Evolutionary conservation across 2,888 invertebrate genomes (phyloP).

Genomic region (Azorinus chamasolen): DNA sequence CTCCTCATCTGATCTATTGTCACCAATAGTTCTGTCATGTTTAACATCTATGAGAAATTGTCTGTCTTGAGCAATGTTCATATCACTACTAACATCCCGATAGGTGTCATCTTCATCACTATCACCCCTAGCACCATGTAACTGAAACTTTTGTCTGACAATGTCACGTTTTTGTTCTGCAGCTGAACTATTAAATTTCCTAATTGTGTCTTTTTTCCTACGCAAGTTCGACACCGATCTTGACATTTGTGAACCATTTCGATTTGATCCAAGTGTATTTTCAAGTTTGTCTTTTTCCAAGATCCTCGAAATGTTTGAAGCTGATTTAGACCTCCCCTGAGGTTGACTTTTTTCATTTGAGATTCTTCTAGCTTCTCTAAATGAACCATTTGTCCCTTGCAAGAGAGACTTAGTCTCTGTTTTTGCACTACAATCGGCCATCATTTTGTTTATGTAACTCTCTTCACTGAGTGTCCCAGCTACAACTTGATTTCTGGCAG

Average conservation of each 20-base stretch:
- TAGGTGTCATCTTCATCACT: conserved; percentile 9
- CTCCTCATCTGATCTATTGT: conserved; percentile 63
- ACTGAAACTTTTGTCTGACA: conserved; percentile 38
- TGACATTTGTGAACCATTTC: conserved; percentile 18
- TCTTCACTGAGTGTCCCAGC: no score
- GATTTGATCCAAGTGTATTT: conserved; percentile 1
- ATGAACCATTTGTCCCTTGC: no score
- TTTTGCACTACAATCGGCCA: no score
- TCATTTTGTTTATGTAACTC: no score
- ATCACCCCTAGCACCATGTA: conserved; percentile 11
- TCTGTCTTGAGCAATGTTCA: not conserved
- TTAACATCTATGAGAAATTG: not conserved
- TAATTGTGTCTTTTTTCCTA: conserved; percentile 57
- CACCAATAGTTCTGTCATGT: conserved; percentile 29
- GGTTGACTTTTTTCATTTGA: not conserved
- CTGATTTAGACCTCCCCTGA: conserved; percentile 50
- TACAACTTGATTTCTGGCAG: not conserved
- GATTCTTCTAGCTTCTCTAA: no score
- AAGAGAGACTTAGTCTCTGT: no score
- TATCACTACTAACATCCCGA: conserved; percentile 3
- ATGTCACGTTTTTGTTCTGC: conserved; percentile 46
- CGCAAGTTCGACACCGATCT: conserved; percentile 45
- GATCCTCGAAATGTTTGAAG: conserved; percentile 22
- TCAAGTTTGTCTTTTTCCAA: conserved; percentile 10
- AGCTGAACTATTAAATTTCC: conserved; percentile 38